Conservation (phyloP, 2,888 invertebrate species). For the Lepidocyrtinus sp. region DNA sequence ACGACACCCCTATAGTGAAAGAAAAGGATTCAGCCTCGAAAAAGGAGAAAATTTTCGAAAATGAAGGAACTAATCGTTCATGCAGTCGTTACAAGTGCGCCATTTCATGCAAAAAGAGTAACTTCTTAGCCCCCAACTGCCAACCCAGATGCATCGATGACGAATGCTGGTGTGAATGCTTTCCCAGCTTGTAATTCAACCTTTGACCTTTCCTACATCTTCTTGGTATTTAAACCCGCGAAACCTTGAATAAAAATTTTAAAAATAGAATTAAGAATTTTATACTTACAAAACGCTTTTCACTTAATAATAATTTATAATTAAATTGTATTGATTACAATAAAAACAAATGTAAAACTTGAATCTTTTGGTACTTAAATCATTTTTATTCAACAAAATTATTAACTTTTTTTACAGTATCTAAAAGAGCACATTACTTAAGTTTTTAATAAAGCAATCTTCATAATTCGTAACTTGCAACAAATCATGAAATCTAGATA, state of each 20-base stretch:
- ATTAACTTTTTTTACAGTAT: too few relatives aligned
- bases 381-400: too few relatives aligned
- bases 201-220: background rate
- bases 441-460: too few relatives aligned
- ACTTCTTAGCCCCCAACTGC: constrained; percentile 45
- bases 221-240: background rate
- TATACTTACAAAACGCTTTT: background rate
- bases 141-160: constrained; percentile 37
- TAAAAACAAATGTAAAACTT: too few relatives aligned
- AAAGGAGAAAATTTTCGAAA: constrained; percentile 17
- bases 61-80: constrained; percentile 27
- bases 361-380: too few relatives aligned
- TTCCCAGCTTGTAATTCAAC: constrained; percentile 32
- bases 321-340: background rate
- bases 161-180: constrained; percentile 47
- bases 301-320: background rate
- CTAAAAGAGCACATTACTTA: too few relatives aligned
- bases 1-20: constrained; percentile 12
- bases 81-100: constrained; percentile 45
- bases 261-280: background rate
- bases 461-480: too few relatives aligned
- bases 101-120: constrained; percentile 40
- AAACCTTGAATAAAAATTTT: background rate
- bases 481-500: too few relatives aligned
- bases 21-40: background rate